phyloP scores from a whole-genome alignment of 2,797 vertebrate species.

The Eulemur albifrons region DNA sequence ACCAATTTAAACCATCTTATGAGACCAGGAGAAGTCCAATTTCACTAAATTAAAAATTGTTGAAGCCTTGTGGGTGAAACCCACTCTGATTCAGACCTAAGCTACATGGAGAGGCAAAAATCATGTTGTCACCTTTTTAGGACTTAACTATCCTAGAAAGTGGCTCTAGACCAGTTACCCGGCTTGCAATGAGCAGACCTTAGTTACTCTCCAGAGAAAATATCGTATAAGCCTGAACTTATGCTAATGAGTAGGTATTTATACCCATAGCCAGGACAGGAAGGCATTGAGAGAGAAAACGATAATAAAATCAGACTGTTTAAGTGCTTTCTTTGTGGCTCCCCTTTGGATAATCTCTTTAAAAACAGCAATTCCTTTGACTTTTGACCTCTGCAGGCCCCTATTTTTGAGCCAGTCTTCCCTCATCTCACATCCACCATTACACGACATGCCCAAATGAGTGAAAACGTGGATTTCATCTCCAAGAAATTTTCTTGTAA shows the following conservation, averaged over 20 bases:
- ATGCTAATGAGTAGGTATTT: not conserved
- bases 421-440: slow-evolving; percentile 47
- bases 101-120: not conserved
- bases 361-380: slow-evolving; percentile 21
- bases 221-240: not conserved
- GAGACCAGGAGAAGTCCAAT: not conserved
- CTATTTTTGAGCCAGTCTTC: not conserved
- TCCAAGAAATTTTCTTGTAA: slow-evolving; percentile 49
- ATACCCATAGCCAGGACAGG: not conserved
- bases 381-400: not conserved
- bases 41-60: slow-evolving; percentile 40
- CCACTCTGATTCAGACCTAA: slow-evolving; percentile 16
- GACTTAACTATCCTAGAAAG: not conserved
- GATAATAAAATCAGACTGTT: slow-evolving; percentile 32
- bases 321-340: slow-evolving; percentile 27
- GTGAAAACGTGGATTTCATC: slow-evolving; percentile 5
- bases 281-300: slow-evolving; percentile 24
- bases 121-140: not conserved
- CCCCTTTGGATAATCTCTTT: slow-evolving; percentile 9
- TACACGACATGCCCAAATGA: slow-evolving; percentile 6
- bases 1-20: slow-evolving; percentile 20
- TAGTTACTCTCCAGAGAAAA: slow-evolving; percentile 54
- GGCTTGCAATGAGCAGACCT: not conserved
- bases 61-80: not conserved
- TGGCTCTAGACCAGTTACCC: not conserved